These are phyloP conservation scores for Sarcophaga carnaria DNA, from an alignment of 2,888 invertebrate genomes.

Conservation along the genomic window DNA sequence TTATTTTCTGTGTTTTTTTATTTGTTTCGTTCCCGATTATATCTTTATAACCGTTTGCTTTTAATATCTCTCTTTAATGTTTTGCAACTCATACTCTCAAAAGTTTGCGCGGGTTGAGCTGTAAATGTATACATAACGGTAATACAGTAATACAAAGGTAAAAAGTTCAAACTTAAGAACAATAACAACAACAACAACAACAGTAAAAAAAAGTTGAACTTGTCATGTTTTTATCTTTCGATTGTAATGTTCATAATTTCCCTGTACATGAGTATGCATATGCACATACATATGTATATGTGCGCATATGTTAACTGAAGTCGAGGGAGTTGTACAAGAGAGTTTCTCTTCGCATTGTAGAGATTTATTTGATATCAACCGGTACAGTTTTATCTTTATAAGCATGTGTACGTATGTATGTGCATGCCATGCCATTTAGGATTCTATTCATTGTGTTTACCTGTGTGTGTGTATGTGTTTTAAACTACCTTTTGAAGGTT, in stretches of 20 bases:
- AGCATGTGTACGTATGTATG: too few species aligned
- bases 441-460: not conserved
- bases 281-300: not conserved
- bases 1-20: too few species aligned
- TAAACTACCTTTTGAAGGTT: conserved; percentile 19
- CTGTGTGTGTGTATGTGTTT: not conserved
- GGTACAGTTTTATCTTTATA: not conserved
- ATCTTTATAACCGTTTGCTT: conserved; percentile 14
- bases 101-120: too few species aligned
- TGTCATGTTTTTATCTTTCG: conserved; percentile 9
- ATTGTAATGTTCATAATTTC: not conserved
- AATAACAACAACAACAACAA: not conserved
- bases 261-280: not conserved
- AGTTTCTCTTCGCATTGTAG: too few species aligned
- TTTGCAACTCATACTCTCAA: too few species aligned
- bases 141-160: not conserved
- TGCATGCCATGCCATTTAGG: not conserved
- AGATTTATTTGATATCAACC: not conserved
- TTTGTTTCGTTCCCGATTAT: not conserved
- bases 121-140: too few species aligned
- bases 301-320: too few species aligned
- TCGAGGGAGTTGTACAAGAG: too few species aligned
- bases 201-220: not conserved
- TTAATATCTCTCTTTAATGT: not conserved
- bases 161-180: conserved; percentile 13